These are phyloP conservation scores for Calvadosia cruxmelitensis DNA, from an alignment of 30 jellyfish, hydroid and myxozoan genomes.

Conservation along the genomic window DNA sequence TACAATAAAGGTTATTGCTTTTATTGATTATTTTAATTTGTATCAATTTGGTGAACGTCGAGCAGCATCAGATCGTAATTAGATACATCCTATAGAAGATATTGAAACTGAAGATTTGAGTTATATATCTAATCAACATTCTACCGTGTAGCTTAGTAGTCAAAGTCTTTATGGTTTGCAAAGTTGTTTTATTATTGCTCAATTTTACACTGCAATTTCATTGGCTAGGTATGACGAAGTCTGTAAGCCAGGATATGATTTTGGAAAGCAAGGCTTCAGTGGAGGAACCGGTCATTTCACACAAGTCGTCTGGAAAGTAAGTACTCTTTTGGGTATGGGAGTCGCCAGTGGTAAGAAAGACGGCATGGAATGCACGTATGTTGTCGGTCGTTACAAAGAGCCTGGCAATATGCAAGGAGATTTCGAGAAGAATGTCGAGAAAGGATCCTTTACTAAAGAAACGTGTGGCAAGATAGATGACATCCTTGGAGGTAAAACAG, in stretches of 20 bases:
- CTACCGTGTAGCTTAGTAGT: too few relatives aligned
- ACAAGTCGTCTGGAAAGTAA: conserved; percentile 61
- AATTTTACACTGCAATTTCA: too few relatives aligned
- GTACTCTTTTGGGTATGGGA: conserved; percentile 77
- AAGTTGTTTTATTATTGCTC: too few relatives aligned
- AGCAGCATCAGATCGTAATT: too few relatives aligned
- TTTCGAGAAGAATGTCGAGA: conserved; percentile 47
- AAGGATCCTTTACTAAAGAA: conserved; percentile 51
- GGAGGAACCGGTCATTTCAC: conserved; percentile 46
- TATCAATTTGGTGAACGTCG: too few relatives aligned
- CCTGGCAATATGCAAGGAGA: conserved; percentile 65
- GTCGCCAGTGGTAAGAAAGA: conserved; percentile 33
- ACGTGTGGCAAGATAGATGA: conserved; percentile 1
- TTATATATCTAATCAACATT: too few relatives aligned
- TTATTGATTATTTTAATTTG: too few relatives aligned
- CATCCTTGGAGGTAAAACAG: neutral
- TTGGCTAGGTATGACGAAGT: conserved; percentile 51
- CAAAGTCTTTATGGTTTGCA: too few relatives aligned
- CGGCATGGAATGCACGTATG: conserved; percentile 59
- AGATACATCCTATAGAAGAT: too few relatives aligned
- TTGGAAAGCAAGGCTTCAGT: conserved; percentile 16
- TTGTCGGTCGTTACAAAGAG: conserved; percentile 63
- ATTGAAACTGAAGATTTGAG: too few relatives aligned
- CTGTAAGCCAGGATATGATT: conserved; percentile 60
- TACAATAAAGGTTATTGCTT: too few relatives aligned